These are phyloP conservation scores for Anoplophora glabripennis DNA, from an alignment of 1,140 invertebrate genomes.

Conservation along the genomic window DNA sequence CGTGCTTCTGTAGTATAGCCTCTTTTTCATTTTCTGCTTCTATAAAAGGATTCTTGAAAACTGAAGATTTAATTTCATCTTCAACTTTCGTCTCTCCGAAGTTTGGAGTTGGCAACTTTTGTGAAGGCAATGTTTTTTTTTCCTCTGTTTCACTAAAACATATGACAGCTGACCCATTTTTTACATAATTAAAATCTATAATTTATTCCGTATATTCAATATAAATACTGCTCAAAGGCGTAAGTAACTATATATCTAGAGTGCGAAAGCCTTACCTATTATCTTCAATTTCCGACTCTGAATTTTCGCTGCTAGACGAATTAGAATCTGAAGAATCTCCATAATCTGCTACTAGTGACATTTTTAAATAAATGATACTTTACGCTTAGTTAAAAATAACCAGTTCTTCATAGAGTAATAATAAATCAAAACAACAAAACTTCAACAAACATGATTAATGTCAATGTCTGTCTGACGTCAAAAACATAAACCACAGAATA, in stretches of 20 bases:
- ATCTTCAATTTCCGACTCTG: conserved; percentile 46
- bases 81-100: conserved; percentile 50
- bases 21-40: conserved; percentile 84
- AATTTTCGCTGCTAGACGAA: conserved; percentile 42
- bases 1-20: conserved; percentile 86
- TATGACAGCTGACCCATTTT: conserved; percentile 44
- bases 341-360: conserved; percentile 64
- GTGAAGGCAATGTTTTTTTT: background rate
- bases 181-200: conserved; percentile 25
- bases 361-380: too few relatives aligned
- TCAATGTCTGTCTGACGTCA: too few relatives aligned
- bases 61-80: conserved; percentile 56
- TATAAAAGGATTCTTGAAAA: conserved; percentile 88
- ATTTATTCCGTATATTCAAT: conserved; percentile 4
- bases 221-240: conserved; percentile 1
- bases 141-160: conserved; percentile 38
- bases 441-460: too few relatives aligned
- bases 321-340: conserved; percentile 53
- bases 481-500: too few relatives aligned
- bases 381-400: too few relatives aligned
- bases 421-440: too few relatives aligned
- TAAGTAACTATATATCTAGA: conserved; percentile 1
- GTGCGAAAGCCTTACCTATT: conserved; percentile 27
- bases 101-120: conserved; percentile 52
- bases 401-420: too few relatives aligned